phyloP scores from a whole-genome alignment of 2,797 vertebrate genomes.

The Smutsia gigantea region DNA sequence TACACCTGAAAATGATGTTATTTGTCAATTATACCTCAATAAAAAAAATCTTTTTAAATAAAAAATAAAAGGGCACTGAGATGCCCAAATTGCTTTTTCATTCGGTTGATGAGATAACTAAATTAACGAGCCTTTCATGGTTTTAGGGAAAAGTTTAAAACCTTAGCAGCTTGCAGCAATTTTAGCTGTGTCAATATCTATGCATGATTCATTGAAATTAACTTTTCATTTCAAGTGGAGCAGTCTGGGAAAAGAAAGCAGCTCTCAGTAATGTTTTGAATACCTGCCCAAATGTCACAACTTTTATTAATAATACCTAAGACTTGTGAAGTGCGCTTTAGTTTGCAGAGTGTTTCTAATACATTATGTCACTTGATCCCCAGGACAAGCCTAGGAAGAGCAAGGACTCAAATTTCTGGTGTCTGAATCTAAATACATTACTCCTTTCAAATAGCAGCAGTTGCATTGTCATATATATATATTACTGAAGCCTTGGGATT shows the following conservation, averaged over 20 bases:
- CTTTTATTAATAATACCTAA: slow-evolving; percentile 63
- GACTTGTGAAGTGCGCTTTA: background rate
- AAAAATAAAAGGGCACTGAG: background rate
- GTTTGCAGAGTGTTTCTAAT: slow-evolving; percentile 25
- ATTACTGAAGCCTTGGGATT: background rate
- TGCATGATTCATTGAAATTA: slow-evolving; percentile 68
- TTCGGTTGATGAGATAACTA: slow-evolving; percentile 39
- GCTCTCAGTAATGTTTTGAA: slow-evolving; percentile 41
- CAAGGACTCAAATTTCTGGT: background rate
- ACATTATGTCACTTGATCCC: background rate
- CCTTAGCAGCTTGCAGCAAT: slow-evolving; percentile 3
- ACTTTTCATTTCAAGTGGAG: slow-evolving; percentile 64
- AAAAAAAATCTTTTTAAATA: background rate
- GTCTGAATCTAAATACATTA: background rate
- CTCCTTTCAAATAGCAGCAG: background rate
- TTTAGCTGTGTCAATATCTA: slow-evolving; percentile 60
- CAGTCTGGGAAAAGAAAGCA: slow-evolving; percentile 46
- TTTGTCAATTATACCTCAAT: background rate
- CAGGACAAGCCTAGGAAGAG: background rate
- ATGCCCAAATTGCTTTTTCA: slow-evolving; percentile 37
- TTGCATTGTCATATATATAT: background rate
- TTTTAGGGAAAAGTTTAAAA: slow-evolving; percentile 47
- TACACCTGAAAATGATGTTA: background rate
- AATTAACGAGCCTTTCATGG: slow-evolving; percentile 45
- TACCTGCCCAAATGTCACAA: slow-evolving; percentile 48